Evolutionary conservation across 2,797 vertebrate genomes (phyloP), one percentile per base, ranked within the genome.

Genomic region (Microtus obscurus): DNA sequence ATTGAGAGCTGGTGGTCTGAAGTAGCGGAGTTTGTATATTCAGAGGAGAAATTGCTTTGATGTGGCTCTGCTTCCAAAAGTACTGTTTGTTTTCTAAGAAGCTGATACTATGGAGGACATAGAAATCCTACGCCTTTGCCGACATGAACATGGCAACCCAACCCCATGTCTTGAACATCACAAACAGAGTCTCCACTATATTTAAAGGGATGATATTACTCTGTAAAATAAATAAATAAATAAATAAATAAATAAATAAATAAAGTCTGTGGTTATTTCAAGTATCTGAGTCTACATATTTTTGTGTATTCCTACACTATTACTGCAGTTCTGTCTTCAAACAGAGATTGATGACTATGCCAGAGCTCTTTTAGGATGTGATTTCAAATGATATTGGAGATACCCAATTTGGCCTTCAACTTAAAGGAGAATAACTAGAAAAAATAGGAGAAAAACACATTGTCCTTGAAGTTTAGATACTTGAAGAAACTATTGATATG

Each of bases 401-500:
- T n/a, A 59, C 31, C 88, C 14, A 89, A 16, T 1, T 7, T 65
- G 63, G 34, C 74, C 53, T 93, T 94, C n/a, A 85, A 10, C 65
- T 73, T 94, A 69, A 88, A 89, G 56, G 73, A 63, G 6, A 63
- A 56, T 69, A 53, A 4, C 77, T 10, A 59, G 5, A 56, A 67
- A 31, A 61, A 95, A n/a, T 82, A 82, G 69, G 19, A 92, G 6
- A 63, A 82, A 92, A 94, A 87, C 74, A 86, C 0, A 69, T 6
- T 86, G 37, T 59, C 71, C 2, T 12, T 73, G 43, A 25, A 86
- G n/a, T 87, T 80, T 40, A 93, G 23, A 53, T 74, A 40, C 82
- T 91, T 31, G 69, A 40, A 43, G 71, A 34, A 92, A 89, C 31
- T 86, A 48, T 95, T 94, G 71, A 59, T 87, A 31, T 73, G 34